Base-by-base conservation (phyloP, 2,888 invertebrate species). In the Dexiosoma caninum region DNA sequence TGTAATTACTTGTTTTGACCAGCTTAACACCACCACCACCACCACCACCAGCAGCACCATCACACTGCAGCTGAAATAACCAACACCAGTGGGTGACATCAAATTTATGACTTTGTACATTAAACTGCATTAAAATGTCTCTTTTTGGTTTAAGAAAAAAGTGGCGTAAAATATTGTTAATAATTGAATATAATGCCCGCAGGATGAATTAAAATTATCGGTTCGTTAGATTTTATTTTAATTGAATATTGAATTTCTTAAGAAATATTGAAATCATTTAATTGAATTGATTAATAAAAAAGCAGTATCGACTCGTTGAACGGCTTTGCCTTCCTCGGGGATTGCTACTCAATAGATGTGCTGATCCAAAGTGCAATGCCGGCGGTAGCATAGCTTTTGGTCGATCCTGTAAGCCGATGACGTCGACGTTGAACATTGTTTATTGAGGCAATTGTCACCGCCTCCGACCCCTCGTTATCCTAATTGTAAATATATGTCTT, bases 1-100 rank as follows among this genome's bases (percentile, higher is more conserved):
- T 74, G 77, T 81, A 81, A 81, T 81, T 81, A 74, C 81, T 81
- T 81, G 81, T 77, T 81, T 77, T 77, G 81, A 81, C 81, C 77
- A 81, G 49, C 42, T 51, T 35, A 78, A 72, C 78, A 78, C 72
- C 40, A 59, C 16, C 55, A 35, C 44, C 64, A 70, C 16, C 64
- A 40, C 69, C 60, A 69, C 7, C 51, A 21, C 9, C 57, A 30
- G 35, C 53, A 59, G 14, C 60, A 46, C 59, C 55, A 60, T n/a
- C n/a, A n/a, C n/a, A n/a, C 30, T 49, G 27, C 32, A 49, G 14
- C 19, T 7, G 8, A 8, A 16, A 16, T 16, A 69, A 40, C 30
- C 32, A 67, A 46, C 78, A 75, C 71, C 75, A 79, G 78, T 79
- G 82, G 79, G 78, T 75, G 82, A 82, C 79, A 79, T 78, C 75